Percentiles rank a stretch among this genome's conserved stretches.
phyloP scores from a whole-genome alignment of 2,797 vertebrate species.

The Coendou prehensilis region DNA sequence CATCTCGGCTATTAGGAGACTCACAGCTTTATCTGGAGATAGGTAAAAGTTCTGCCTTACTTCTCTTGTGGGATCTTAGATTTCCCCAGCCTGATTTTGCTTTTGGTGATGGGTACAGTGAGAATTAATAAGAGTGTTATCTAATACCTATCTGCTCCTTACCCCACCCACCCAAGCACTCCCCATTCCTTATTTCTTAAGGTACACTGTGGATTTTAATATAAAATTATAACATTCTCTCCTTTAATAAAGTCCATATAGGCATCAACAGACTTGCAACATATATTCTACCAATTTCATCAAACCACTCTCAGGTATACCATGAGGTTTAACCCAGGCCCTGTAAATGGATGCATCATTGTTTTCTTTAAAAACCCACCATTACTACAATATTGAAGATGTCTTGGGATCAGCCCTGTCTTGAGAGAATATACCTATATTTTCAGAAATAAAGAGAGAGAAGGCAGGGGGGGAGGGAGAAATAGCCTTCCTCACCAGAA shows the following conservation, averaged over 20 bases:
- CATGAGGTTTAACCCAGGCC: neutral
- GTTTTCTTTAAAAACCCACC: neutral
- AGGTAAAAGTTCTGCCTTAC: neutral
- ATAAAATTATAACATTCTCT: neutral
- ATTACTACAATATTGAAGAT: neutral
- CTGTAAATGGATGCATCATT: neutral
- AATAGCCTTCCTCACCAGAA: slow-evolving; percentile 9
- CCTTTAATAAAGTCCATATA: neutral
- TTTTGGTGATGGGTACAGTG: too few species aligned
- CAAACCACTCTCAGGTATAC: neutral
- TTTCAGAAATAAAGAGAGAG: neutral
- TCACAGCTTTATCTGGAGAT: neutral
- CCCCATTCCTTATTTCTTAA: neutral
- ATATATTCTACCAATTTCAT: fast-evolving
- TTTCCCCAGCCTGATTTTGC: neutral
- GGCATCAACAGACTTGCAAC: neutral
- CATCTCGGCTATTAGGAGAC: neutral
- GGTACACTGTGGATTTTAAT: slow-evolving; percentile 11
- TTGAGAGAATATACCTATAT: neutral
- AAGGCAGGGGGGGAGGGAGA: neutral
- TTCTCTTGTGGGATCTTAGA: neutral
- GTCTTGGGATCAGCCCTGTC: neutral
- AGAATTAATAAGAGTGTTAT: neutral
- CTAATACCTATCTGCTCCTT: neutral
- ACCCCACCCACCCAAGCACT: too few species aligned